phyloP scores from a whole-genome alignment of 1,140 invertebrate genomes.

The Brachionus manjavacas region DNA sequence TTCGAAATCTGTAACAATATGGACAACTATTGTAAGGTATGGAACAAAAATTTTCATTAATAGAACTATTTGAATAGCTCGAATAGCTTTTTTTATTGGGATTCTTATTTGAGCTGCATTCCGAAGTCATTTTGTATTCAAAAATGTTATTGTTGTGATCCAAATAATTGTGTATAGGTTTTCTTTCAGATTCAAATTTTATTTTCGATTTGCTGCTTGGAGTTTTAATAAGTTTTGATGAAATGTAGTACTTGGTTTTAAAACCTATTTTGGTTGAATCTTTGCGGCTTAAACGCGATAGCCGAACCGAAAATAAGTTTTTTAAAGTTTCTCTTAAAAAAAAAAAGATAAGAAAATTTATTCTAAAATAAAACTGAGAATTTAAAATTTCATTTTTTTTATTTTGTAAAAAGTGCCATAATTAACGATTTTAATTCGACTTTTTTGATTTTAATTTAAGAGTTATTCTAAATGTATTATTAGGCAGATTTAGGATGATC shows the following conservation, averaged over 20 bases:
- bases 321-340: background rate
- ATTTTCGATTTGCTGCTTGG: background rate
- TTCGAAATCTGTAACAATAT: background rate
- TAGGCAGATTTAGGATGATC: too few relatives aligned
- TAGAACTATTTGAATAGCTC: background rate
- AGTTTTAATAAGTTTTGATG: background rate
- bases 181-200: background rate
- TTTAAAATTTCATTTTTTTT: background rate
- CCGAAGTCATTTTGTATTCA: background rate
- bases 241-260: background rate
- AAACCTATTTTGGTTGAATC: conserved; percentile 34
- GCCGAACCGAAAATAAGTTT: background rate
- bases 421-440: too few relatives aligned
- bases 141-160: background rate
- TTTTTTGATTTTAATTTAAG: too few relatives aligned
- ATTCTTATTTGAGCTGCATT: background rate
- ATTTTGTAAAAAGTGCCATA: background rate
- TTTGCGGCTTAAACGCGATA: background rate
- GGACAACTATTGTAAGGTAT: background rate
- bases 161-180: background rate
- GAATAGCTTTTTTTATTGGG: background rate
- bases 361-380: background rate
- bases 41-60: background rate
- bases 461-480: too few relatives aligned
- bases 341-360: background rate